Evolutionary conservation across 2,797 vertebrate species (phyloP), one percentile per base, ranked within the genome.

Genomic region (Austrolebias charrua): DNA sequence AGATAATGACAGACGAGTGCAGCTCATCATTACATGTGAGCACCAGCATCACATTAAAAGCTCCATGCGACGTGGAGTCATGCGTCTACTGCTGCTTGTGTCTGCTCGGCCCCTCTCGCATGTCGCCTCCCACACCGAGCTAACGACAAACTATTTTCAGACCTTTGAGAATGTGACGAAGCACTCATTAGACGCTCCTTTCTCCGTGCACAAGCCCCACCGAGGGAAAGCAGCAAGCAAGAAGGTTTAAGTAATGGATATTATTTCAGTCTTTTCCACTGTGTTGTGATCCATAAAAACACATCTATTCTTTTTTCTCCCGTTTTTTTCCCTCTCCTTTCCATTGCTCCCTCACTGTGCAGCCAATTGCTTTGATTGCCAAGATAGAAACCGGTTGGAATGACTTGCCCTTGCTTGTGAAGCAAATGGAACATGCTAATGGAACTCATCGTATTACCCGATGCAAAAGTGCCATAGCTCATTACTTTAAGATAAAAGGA

Each of bases 401-500:
- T 95, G 94, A 94, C 94, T 96, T 93, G 95, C 95, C 94, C 95
- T 96, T 95, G 95, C 95, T 95, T 95, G 95, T 95, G 95, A 95
- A 95, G 95, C 95, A 96, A 97, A 98, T 96, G 96, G 96, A 96
- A 98, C 93, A 93, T 94, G 94, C 94, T 98, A 98, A 98, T 98
- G 95, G 95, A 97, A 97, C 93, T 96, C 95, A 96, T 95, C 94
- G 95, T 94, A 96, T 97, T 96, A 97, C 95, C 94, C 94, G 92
- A 95, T 96, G 95, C 95, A 95, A 94, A 96, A 97, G 95, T 98
- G 96, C 95, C 97, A 98, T 95, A 97, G 96, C 96, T 97, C 95
- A 98, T 98, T 98, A 98, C 95, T 95, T 95, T 95, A 96, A 97
- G 95, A 98, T 97, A 98, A 98, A 98, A 96, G 96, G 95, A 97